Base-by-base conservation (phyloP, 2,888 invertebrate genomes). In the Rhamnusium bicolor region DNA sequence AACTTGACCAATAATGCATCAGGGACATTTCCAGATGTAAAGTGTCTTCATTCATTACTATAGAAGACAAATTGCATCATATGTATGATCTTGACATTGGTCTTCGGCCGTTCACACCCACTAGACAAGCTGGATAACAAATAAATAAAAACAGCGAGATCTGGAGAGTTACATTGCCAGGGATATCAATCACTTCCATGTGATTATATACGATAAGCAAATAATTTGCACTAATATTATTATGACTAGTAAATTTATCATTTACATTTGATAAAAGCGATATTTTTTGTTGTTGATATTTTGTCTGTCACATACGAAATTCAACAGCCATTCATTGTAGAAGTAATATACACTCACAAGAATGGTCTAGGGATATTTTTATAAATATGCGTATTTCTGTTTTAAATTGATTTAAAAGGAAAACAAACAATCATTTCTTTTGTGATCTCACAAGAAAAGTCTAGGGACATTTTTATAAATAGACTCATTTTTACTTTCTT, bases 11-110 rank as follows among this genome's bases (percentile, higher is more conserved):
- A 71, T 68, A 71, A 69, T 69, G 63, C 62, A 74, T 68, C 73
- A 71, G 63, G 70, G 68, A 61, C 71, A 69, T 71, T 32, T 72
- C 29, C 71, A 53, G 65, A 68, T 65, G 69, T 69, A 60, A 10
- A 53, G 60, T 47, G 51, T 58, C 63, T 53, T 66, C 62, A 70
- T 56, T 60, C 69, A 60, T 66, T 71, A 61, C 61, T 71, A 58
- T 65, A 24, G 62, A 54, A 69, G 69, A 76, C 73, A 73, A 66
- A 75, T 73, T 68, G 66, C 73, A 61, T 65, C 71, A 79, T 63
- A 74, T 69, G 56, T 63, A 68, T 67, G 72, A 56, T 74, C 77
- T 74, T 79, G 75, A 77, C 77, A 77, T 70, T 74, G 74, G 72
- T 76, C 69, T 66, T 75, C 71, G 74, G 69, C 62, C 70, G 61